phyloP scores from a whole-genome alignment of 1,140 invertebrate species.

The Contarinia nasturtii region DNA sequence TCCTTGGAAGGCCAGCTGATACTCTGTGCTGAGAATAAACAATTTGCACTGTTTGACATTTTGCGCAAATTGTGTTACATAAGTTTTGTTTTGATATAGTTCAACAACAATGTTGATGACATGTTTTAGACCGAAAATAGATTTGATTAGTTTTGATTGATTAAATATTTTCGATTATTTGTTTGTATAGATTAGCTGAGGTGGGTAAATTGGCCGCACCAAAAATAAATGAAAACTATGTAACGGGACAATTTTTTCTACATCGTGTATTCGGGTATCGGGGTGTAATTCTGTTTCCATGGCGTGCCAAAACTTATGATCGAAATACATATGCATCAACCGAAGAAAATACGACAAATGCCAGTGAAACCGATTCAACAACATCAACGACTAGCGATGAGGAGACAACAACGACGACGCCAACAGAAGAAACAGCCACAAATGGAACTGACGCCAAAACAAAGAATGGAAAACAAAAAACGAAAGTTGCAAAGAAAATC shows the following conservation, averaged over 20 bases:
- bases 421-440: constrained; percentile 23
- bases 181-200: constrained; percentile 29
- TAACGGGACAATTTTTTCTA: constrained; percentile 86
- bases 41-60: too few species aligned
- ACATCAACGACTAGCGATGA: constrained; percentile 14
- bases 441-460: constrained; percentile 14
- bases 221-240: constrained; percentile 76
- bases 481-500: constrained; percentile 4
- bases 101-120: too few species aligned
- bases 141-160: too few species aligned
- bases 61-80: too few species aligned
- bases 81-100: too few species aligned
- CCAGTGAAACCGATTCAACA: neutral
- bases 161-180: too few species aligned
- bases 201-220: constrained; percentile 49
- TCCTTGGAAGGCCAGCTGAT: too few species aligned
- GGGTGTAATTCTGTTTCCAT: constrained; percentile 88
- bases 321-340: constrained; percentile 45
- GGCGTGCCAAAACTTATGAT: constrained; percentile 86
- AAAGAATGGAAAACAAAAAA: constrained; percentile 8
- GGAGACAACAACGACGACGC: constrained; percentile 16
- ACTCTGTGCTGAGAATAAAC: too few species aligned
- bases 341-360: constrained; percentile 11
- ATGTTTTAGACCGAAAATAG: too few species aligned
- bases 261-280: constrained; percentile 91